Evolutionary conservation across 1,140 invertebrate species (phyloP), one percentile per base, ranked within the genome.

Genomic region (Meloidogyne hapla): DNA sequence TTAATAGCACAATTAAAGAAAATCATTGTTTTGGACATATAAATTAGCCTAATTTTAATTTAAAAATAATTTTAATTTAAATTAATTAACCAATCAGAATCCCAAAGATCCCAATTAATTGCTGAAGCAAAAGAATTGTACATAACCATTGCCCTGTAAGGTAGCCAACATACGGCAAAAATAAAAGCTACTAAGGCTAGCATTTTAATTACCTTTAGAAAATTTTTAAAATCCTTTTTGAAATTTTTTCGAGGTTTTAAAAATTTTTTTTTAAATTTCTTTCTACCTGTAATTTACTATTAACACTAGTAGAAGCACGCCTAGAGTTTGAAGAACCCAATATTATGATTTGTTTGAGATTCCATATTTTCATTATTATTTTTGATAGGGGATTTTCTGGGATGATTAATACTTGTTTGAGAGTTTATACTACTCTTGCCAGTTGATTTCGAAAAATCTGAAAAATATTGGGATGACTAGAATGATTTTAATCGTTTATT

Each of bases 1-100:
- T 95, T 94, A 79, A 94, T 79, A 75, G 87, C 80, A 80, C 84
- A 78, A 48, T 78, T 78, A 69, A 78, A 78, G 67, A 78, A 78
- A 25, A 78, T 78, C 77, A 78, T 79, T 25, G 86, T 87, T 75
- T 87, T 85, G 3, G 84, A 75, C 33, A 86, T 75, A 45, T 85
- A 83, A 42, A 87, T 82, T 66, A 78, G 83, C 80, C 91, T 38
- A 93, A 13, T n/a, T n/a, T n/a, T 21, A 93, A 10, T 92, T 93
- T 88, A 94, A 70, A 42, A 26, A 48, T 25, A 21, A 76, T 75
- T 25, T 64, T 68, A 21, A 1, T 10, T 62, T 10, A 62, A 70
- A 13, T 12, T 56, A 45, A 67, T 62, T 64, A 66, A 84, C 83
- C 83, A 84, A 66, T 84, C 83, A 6, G 79, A 77, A 74, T 78